Conservation (phyloP, 30 jellyfish, hydroid and myxozoan genomes). For the Aurelia sp. region DNA sequence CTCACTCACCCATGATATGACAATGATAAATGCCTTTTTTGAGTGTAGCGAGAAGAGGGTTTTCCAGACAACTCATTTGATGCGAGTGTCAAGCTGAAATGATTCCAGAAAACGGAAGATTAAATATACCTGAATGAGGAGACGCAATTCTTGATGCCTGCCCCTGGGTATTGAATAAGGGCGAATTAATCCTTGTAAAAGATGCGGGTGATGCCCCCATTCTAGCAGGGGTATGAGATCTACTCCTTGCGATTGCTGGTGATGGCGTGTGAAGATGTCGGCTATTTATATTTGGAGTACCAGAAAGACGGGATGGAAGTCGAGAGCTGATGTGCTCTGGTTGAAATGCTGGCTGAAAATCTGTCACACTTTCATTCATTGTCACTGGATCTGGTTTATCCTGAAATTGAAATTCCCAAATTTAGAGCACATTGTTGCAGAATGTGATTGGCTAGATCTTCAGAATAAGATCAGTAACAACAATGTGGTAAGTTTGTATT, state of each 20-base stretch:
- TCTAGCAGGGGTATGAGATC: constrained; percentile 57
- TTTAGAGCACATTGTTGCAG: no score
- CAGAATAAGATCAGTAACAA: no score
- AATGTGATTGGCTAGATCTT: no score
- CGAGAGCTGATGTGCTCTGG: constrained; percentile 35
- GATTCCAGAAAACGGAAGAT: no score
- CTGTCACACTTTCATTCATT: constrained; percentile 8
- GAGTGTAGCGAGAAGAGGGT: no score
- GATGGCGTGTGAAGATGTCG: constrained; percentile 46
- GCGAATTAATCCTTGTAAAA: constrained; percentile 34
- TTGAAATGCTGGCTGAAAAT: constrained; percentile 5
- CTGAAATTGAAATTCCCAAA: constrained; percentile 17
- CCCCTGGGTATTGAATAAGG: constrained; percentile 22
- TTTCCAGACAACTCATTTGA: no score
- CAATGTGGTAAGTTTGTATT: no score
- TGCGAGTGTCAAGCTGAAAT: no score
- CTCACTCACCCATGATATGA: no score
- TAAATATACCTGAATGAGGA: constrained; percentile 47
- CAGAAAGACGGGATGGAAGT: constrained; percentile 48
- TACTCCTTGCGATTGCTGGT: constrained; percentile 45
- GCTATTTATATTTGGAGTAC: constrained; percentile 13
- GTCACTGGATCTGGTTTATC: constrained; percentile 68
- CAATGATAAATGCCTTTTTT: no score
- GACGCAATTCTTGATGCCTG: constrained; percentile 36
- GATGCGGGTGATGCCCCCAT: constrained; percentile 31